Evolutionary conservation across 64 coral and sea anemone genomes (phyloP).

Genomic region (Stylophora pistillata): DNA sequence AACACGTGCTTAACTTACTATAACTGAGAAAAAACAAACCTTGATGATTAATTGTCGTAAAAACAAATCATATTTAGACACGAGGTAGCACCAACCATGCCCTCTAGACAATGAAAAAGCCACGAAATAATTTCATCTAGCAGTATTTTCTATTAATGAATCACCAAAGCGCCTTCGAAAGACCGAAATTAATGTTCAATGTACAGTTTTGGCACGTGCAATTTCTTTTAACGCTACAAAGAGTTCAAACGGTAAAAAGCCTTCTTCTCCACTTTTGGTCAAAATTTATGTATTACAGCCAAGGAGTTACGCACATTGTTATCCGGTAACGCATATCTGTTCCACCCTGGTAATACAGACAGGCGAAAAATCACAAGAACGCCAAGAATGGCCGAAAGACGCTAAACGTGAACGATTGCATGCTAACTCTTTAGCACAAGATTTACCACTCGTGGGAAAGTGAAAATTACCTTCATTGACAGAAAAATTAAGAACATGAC

Average conservation of each 20-base stretch:
- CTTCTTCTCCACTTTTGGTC: not conserved
- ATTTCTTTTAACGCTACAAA: not conserved
- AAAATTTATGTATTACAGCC: not conserved
- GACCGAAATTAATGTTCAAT: not conserved
- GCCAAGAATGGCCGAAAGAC: slow-evolving; percentile 19
- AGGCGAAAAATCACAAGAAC: slow-evolving; percentile 21
- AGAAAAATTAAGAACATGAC: not conserved
- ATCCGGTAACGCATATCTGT: slow-evolving; percentile 14
- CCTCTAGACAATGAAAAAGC: not conserved
- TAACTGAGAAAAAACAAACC: not conserved
- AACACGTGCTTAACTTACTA: not conserved
- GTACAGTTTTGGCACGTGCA: slow-evolving; percentile 3
- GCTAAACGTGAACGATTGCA: slow-evolving; percentile 21
- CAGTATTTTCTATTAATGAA: not conserved
- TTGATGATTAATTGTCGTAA: not conserved
- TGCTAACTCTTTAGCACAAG: not conserved
- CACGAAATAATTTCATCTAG: not conserved
- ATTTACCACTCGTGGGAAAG: not conserved
- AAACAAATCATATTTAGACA: not conserved
- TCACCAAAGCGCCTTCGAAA: not conserved
- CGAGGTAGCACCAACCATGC: not conserved
- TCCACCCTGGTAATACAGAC: slow-evolving; percentile 23
- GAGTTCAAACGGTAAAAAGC: not conserved
- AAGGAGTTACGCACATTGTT: slow-evolving; percentile 18
- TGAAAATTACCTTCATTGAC: not conserved